Conservation (phyloP, 2,113 vertebrate species). For the Microcebus griseorufus region DNA sequence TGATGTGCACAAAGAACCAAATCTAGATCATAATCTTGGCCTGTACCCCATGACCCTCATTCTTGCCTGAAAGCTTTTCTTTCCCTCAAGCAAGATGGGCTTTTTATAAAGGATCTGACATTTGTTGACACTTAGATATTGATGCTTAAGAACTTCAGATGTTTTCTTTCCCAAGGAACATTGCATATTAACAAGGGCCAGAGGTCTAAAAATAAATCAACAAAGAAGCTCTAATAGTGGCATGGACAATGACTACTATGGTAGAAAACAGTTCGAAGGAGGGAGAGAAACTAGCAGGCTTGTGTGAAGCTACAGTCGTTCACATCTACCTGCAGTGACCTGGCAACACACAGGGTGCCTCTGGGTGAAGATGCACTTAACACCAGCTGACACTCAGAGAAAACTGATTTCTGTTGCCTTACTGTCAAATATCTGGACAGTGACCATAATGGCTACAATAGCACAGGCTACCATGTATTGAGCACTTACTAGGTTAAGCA, state of each 20-base stretch:
- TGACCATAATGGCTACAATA: background rate
- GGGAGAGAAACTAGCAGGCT: background rate
- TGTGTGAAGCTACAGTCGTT: background rate
- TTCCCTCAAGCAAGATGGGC: background rate
- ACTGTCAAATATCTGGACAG: background rate
- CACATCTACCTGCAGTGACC: background rate
- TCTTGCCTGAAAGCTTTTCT: background rate
- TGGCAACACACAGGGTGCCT: background rate
- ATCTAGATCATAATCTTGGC: background rate
- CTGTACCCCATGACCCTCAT: background rate
- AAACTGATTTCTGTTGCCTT: background rate
- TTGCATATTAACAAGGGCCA: background rate
- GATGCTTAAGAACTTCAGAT: background rate
- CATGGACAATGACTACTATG: background rate
- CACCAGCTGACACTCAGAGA: background rate
- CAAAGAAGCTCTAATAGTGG: background rate
- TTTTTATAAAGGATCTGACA: constrained; percentile 7
- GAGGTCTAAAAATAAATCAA: background rate
- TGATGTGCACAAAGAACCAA: background rate
- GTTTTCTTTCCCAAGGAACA: background rate
- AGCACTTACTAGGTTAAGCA: background rate
- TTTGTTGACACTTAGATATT: background rate
- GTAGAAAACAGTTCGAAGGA: background rate
- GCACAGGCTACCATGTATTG: background rate
- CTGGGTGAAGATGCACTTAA: background rate